Percentiles rank a stretch among this genome's conserved stretches.
Conservation (phyloP, 2,888 invertebrate genomes). For the Melangyna quadrimaculata region DNA sequence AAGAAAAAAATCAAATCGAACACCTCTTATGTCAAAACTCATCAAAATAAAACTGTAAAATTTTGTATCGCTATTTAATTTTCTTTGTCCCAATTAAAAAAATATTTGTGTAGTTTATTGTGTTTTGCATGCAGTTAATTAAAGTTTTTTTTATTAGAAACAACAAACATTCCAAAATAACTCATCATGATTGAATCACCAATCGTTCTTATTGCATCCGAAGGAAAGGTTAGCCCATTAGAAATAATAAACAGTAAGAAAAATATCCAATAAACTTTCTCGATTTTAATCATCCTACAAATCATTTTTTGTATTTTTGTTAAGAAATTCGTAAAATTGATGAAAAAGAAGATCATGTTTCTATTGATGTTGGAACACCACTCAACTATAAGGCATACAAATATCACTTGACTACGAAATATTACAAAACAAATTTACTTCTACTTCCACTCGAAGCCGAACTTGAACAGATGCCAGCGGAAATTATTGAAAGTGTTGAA, state of each 20-base stretch:
- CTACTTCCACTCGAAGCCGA: conserved; percentile 72
- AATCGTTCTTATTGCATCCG: conserved; percentile 60
- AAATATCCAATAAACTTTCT: not conserved
- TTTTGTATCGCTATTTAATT: not conserved
- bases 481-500: conserved; percentile 72
- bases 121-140: not conserved
- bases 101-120: not conserved
- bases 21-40: not conserved
- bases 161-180: not conserved
- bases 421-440: conserved; percentile 73
- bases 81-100: conserved; percentile 11
- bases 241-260: conserved; percentile 70
- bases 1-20: not conserved
- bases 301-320: not conserved
- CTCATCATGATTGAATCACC: conserved; percentile 62
- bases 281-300: not conserved
- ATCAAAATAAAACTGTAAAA: conserved; percentile 20
- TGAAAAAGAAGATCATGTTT: conserved; percentile 61
- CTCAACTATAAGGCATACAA: conserved; percentile 72
- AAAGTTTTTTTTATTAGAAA: not conserved
- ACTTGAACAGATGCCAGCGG: conserved; percentile 64
- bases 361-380: conserved; percentile 47
- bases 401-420: conserved; percentile 74
- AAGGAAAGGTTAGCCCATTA: conserved; percentile 64
- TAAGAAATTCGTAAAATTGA: conserved; percentile 58